A percentile compares a stretch with the other conserved stretches of the same genome.
Evolutionary conservation across 2,113 vertebrate species (phyloP).

Genomic region (Oncorhynchus tshawytscha): DNA sequence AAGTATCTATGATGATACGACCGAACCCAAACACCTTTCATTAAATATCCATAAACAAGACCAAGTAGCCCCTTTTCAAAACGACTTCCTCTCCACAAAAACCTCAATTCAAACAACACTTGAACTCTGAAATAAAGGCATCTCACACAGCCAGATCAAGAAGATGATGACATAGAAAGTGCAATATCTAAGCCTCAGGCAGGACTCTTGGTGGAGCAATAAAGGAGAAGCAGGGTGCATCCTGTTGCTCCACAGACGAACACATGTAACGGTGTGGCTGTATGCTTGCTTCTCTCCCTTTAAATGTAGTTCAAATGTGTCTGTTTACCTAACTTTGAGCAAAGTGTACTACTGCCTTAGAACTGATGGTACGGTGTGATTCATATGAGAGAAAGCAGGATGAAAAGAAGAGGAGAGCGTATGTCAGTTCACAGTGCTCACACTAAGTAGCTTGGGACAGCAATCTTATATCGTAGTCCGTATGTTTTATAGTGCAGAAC

Average conservation of each 20-base stretch:
- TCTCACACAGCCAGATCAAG: slow-evolving; percentile 12
- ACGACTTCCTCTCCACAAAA: not conserved
- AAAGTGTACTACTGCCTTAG: too few relatives aligned
- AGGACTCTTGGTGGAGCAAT: slow-evolving; percentile 1
- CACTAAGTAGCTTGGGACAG: slow-evolving; percentile 19
- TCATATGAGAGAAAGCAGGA: too few relatives aligned
- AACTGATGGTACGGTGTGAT: too few relatives aligned
- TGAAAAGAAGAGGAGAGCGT: too few relatives aligned
- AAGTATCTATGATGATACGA: slow-evolving; percentile 97
- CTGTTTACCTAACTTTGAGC: too few relatives aligned
- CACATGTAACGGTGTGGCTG: not conserved
- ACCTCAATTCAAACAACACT: not conserved
- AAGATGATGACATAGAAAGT: slow-evolving; percentile 38
- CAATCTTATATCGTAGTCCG: slow-evolving; percentile 28
- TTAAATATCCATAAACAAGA: slow-evolving; percentile 53
- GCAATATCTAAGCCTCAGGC: slow-evolving; percentile 49
- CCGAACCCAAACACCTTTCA: slow-evolving; percentile 97
- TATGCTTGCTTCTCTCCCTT: not conserved
- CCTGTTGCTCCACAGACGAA: not conserved
- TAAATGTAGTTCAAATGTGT: not conserved
- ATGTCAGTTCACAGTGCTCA: not conserved
- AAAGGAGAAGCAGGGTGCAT: slow-evolving; percentile 1
- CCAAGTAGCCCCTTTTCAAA: not conserved
- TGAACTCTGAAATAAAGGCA: not conserved
- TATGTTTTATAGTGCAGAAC: slow-evolving; percentile 24